Conservation (phyloP, 1,140 invertebrate genomes). For the Tetramorium simillimum region DNA sequence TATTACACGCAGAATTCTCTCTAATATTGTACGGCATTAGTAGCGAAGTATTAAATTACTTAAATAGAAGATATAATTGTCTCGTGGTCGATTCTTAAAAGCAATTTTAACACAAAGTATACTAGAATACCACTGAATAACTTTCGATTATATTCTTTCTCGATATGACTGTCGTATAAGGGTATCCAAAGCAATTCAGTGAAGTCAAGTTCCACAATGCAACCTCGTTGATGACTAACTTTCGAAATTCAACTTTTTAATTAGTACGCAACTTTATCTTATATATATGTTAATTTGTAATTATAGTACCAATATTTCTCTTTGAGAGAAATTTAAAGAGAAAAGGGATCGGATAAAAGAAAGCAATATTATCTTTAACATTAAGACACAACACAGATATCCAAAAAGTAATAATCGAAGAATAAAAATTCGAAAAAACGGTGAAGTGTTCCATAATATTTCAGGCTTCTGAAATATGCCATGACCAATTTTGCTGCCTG, state of each 20-base stretch:
- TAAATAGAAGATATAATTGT: background rate
- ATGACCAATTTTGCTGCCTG: conserved; percentile 8
- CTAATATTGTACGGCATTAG: conserved; percentile 28
- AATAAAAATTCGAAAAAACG: background rate
- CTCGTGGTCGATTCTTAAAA: conserved; percentile 2
- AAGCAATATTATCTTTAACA: background rate
- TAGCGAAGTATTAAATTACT: conserved; percentile 32
- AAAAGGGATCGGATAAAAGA: background rate
- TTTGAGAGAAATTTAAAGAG: background rate
- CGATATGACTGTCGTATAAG: background rate
- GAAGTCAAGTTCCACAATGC: conserved; percentile 55
- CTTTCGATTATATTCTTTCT: background rate
- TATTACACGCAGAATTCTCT: conserved; percentile 1
- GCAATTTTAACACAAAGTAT: conserved; percentile 3
- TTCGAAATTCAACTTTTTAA: conserved; percentile 45
- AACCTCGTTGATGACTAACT: conserved; percentile 10
- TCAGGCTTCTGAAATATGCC: conserved; percentile 15
- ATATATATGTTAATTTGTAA: conserved; percentile 24
- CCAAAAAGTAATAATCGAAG: background rate
- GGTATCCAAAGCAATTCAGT: background rate
- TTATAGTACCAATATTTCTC: background rate
- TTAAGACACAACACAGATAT: background rate
- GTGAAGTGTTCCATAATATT: background rate
- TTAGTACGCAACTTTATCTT: conserved; percentile 10
- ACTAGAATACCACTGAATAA: background rate